Evolutionary conservation across 2,797 vertebrate species (phyloP).

Genomic region (Linurgus olivaceus): DNA sequence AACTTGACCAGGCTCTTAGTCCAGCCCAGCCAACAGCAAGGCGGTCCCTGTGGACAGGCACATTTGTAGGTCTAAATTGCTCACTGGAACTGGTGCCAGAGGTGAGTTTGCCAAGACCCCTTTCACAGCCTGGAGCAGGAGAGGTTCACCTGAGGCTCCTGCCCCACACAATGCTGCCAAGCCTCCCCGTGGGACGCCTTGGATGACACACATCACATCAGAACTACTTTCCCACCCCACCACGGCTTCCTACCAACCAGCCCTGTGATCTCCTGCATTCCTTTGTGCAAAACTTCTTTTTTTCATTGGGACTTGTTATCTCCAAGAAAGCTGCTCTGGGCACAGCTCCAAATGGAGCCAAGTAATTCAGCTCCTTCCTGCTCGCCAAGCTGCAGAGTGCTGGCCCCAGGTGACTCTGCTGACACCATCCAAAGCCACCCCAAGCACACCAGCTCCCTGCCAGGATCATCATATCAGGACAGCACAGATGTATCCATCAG

Average conservation of each 20-base stretch:
- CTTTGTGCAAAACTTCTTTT: neutral
- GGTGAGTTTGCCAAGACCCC: neutral
- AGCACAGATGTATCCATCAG: neutral
- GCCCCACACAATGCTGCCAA: rapidly evolving
- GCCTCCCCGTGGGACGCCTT: rapidly evolving
- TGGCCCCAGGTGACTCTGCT: neutral
- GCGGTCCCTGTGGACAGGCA: neutral
- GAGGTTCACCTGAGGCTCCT: neutral
- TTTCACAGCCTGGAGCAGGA: neutral
- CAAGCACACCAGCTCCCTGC: neutral
- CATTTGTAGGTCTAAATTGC: neutral
- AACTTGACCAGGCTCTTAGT: neutral
- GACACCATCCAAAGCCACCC: neutral
- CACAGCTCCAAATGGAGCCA: neutral
- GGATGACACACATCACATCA: neutral
- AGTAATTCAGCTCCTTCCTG: neutral
- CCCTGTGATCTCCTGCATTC: neutral
- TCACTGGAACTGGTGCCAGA: neutral
- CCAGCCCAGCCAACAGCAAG: neutral
- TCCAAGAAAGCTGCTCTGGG: neutral
- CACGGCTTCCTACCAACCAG: neutral
- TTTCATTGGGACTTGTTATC: neutral
- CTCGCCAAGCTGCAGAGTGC: neutral
- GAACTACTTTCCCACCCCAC: neutral
- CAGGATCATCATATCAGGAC: neutral